Evolutionary conservation across 2,888 invertebrate genomes (phyloP), one percentile per base, ranked within the genome.

Genomic region (Buathra laborator): DNA sequence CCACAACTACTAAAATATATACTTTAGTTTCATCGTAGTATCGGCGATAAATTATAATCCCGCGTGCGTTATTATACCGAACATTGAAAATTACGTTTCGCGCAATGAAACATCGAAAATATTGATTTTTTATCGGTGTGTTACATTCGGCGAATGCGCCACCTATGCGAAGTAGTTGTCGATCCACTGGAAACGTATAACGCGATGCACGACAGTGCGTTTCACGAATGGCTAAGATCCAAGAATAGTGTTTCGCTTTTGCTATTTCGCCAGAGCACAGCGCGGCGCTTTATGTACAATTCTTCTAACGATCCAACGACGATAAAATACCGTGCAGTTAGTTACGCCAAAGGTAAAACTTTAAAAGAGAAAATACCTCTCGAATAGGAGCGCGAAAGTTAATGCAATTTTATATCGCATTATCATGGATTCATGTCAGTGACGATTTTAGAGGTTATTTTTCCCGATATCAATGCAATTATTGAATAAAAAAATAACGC

Each of bases 201-300:
- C 68, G 43, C n/a, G 16, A 5, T 44, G 37, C 16, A 24, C 14
- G 46, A 46, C 19, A 44, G 16, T 24, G 67, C 44, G 67, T 67
- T 46, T 67, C 29, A 43, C 46, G 32, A 67, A 67, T 67, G 67
- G 46, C 67, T 46, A 67, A 43, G 46, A 67, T 67, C 67, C 67
- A 67, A 67, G 67, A 67, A 67, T 67, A 67, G 67, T 67, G 46
- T 12, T 10, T 46, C 44, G 67, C 19, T 67, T 67, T 67, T 48
- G 10, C 67, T 43, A 46, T 67, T 67, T 67, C 46, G 24, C 67
- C 67, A 67, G 67, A 67, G 43, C 59, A 12, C 29, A 56, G n/a
- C 24, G 19, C 59, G 37, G 37, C 37, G 2, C 37, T 37, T 37
- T 37, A 5, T 9, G 62, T 32, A 32, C 62, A 32, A 37, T 64